Evolutionary conservation across 1,140 invertebrate genomes (phyloP), one percentile per base, ranked within the genome.

Genomic region (Nixonia krombeini): DNA sequence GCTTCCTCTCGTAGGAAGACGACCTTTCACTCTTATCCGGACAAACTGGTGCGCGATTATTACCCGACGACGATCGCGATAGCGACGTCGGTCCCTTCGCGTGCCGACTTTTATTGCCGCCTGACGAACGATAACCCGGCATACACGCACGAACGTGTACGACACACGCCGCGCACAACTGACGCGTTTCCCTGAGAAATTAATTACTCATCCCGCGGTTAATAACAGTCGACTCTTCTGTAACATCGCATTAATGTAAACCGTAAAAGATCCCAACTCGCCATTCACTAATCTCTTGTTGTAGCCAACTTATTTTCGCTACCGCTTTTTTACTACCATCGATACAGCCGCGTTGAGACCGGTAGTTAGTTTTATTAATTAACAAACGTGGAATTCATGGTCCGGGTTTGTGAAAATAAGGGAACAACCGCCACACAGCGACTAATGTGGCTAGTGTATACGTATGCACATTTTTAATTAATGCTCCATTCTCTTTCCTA

Each of bases 21-120:
- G 31, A 47, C 31, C 57, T 62, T 61, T 68, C 64, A 67, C 64
- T 57, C 28, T 31, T 8, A 40, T 40, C 6, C 16, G 37, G 8
- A 21, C 37, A 40, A 5, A 9, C 17, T n/a, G 37, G 17, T 16
- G 17, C 37, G 17, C 16, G 16, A 40, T 40, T 40, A 40, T 35
- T 35, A 13, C 21, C 8, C n/a, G 23, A 37, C 26, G 55, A 23
- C 41, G 28, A 44, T 47, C 33, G 13, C n/a, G 33, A 31, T 31
- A 35, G 33, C 33, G 10, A 2, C 9, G 7, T 12, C 33, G 0
- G 25, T n/a, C 18, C 40, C 21, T 10, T 42, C 18, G 18, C 40
- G 21, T 42, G 40, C 21, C n/a, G 8, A 35, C 1, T 35, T 35
- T 35, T 35, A 35, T 35, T 13, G 33, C 33, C 33, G 33, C 33